Conservation (phyloP, 2,113 vertebrate genomes). For the Nibea coibor region DNA sequence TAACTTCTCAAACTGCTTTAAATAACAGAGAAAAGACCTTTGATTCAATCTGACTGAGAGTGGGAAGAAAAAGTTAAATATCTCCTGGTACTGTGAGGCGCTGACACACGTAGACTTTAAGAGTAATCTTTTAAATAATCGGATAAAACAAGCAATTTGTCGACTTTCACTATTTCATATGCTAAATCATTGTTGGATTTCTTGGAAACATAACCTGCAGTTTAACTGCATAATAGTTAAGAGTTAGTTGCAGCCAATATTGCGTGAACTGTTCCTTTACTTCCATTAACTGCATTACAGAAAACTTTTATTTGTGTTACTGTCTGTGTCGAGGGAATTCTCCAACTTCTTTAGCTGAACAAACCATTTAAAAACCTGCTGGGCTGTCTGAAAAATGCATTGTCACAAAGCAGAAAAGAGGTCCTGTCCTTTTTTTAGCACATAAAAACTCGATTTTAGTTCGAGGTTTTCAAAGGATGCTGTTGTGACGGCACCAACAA, state of each 20-base stretch:
- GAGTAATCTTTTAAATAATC: no score
- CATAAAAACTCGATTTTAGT: background rate
- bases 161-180: background rate
- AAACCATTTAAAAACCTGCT: background rate
- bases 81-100: no score
- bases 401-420: background rate
- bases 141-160: no score
- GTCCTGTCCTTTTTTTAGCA: background rate
- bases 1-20: background rate
- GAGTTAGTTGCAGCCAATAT: background rate
- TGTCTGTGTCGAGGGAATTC: background rate
- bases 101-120: background rate
- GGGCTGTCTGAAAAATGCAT: background rate
- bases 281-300: background rate
- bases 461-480: background rate
- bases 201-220: background rate
- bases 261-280: slow-evolving; percentile 8
- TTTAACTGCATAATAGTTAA: background rate
- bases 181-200: background rate
- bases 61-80: background rate
- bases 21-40: background rate
- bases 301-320: background rate
- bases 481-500: slow-evolving; percentile 7
- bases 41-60: background rate
- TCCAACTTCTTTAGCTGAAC: background rate